Percentiles rank a stretch among this genome's conserved stretches.
Conservation (phyloP, 2,888 invertebrate genomes). For the Tetrapedia diversipes region DNA sequence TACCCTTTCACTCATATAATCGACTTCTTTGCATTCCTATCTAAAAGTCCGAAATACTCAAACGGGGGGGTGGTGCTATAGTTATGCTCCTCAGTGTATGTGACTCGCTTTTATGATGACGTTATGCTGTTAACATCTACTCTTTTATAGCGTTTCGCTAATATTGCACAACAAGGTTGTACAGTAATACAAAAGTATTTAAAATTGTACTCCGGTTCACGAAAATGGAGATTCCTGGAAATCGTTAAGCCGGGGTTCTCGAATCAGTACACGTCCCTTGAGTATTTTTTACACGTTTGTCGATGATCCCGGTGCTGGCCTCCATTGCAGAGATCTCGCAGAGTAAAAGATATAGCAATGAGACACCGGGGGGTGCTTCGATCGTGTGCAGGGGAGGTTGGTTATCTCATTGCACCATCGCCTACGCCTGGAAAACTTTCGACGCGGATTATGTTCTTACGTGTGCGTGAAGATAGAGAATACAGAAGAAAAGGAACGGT, state of each 20-base stretch:
- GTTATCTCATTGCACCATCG: slow-evolving; percentile 29
- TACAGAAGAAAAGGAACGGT: slow-evolving; percentile 50
- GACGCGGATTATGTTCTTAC: slow-evolving; percentile 13
- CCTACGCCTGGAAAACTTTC: slow-evolving; percentile 38
- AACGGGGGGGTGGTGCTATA: too few species aligned
- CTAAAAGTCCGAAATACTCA: too few species aligned
- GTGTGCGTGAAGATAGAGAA: slow-evolving; percentile 1
- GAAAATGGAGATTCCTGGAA: background rate
- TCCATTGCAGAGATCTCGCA: slow-evolving; percentile 41
- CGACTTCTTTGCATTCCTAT: too few species aligned
- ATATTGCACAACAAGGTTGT: too few species aligned
- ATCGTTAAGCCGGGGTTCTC: slow-evolving; percentile 39
- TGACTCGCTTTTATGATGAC: too few species aligned
- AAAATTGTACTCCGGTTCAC: background rate
- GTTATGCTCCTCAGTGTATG: too few species aligned
- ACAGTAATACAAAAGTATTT: background rate
- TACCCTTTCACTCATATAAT: too few species aligned
- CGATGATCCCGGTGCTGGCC: slow-evolving; percentile 32
- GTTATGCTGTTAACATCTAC: too few species aligned
- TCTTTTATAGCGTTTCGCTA: too few species aligned
- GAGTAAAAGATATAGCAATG: slow-evolving; percentile 60
- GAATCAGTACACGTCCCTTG: slow-evolving; percentile 51
- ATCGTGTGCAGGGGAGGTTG: slow-evolving; percentile 48
- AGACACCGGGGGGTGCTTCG: slow-evolving; percentile 66
- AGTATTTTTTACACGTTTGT: slow-evolving; percentile 49